phyloP scores from a whole-genome alignment of 2,797 vertebrate species.

The Gymnoscopelus braueri region DNA sequence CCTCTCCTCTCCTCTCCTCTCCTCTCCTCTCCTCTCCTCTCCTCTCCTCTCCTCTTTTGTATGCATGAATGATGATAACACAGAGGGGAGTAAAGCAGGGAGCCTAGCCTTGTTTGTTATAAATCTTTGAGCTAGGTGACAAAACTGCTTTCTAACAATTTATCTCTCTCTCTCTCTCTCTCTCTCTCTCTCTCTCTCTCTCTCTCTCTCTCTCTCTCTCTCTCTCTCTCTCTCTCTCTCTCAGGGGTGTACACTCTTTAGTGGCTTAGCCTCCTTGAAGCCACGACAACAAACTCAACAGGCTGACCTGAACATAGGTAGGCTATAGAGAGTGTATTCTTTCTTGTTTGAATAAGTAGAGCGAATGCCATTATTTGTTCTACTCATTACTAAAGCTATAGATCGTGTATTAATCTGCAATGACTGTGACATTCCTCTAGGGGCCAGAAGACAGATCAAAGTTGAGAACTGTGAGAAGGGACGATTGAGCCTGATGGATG shows the following conservation, averaged over 20 bases:
- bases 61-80: slow-evolving; percentile 44
- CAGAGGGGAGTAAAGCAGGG: slow-evolving; percentile 30
- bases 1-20: background rate
- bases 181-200: background rate
- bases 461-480: slow-evolving; percentile 28
- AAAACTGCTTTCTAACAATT: slow-evolving; percentile 35
- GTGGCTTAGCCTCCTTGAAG: too few relatives aligned
- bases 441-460: slow-evolving; percentile 44
- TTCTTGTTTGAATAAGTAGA: too few relatives aligned
- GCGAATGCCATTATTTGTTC: too few relatives aligned
- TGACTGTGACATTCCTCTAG: slow-evolving; percentile 28
- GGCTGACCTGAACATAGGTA: slow-evolving; percentile 55
- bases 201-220: background rate
- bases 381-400: slow-evolving; percentile 1
- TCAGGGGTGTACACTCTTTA: too few relatives aligned
- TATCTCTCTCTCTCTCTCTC: slow-evolving; percentile 2
- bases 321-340: slow-evolving; percentile 1
- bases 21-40: background rate
- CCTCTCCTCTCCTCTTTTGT: slow-evolving; percentile 16
- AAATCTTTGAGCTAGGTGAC: slow-evolving; percentile 38
- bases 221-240: slow-evolving; percentile 5
- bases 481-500: slow-evolving; percentile 44
- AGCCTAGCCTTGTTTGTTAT: slow-evolving; percentile 41
- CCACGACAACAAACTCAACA: slow-evolving; percentile 21
- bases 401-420: slow-evolving; percentile 34